phyloP scores from a whole-genome alignment of 2,888 invertebrate species.

The Apomyelois bistriatella region DNA sequence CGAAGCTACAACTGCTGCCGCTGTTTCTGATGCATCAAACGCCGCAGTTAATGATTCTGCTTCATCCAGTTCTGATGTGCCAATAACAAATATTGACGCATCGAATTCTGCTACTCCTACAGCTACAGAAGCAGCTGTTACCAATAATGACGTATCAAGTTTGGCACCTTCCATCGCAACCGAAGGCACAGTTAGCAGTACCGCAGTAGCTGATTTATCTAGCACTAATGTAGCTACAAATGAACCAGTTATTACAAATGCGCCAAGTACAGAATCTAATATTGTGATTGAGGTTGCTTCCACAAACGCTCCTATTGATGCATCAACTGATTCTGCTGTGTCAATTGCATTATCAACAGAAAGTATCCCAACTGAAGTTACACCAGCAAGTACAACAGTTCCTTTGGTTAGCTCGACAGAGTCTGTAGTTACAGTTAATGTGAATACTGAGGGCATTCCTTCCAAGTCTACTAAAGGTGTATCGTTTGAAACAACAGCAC shows the following conservation, averaged over 20 bases:
- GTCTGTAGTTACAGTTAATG: not conserved
- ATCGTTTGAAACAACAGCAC: not conserved
- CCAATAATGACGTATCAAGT: not conserved
- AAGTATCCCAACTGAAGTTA: not conserved
- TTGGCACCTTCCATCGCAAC: not conserved
- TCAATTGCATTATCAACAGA: not conserved
- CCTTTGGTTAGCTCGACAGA: not conserved
- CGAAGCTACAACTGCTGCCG: not conserved
- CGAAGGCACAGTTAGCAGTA: not conserved
- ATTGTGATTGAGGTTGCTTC: not conserved
- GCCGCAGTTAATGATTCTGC: not conserved
- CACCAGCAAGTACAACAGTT: not conserved
- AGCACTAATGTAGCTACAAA: not conserved
- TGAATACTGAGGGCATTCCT: not conserved
- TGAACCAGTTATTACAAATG: not conserved
- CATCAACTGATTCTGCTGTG: not conserved
- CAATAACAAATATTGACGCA: not conserved
- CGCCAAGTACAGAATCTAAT: not conserved
- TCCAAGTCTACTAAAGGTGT: not conserved
- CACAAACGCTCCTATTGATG: not conserved
- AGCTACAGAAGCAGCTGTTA: not conserved
- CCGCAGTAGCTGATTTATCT: not conserved
- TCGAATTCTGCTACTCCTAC: not conserved
- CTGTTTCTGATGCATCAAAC: not conserved
- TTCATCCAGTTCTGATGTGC: not conserved